Base-by-base conservation (phyloP, 1,140 invertebrate genomes). In the Tribolium madens region DNA sequence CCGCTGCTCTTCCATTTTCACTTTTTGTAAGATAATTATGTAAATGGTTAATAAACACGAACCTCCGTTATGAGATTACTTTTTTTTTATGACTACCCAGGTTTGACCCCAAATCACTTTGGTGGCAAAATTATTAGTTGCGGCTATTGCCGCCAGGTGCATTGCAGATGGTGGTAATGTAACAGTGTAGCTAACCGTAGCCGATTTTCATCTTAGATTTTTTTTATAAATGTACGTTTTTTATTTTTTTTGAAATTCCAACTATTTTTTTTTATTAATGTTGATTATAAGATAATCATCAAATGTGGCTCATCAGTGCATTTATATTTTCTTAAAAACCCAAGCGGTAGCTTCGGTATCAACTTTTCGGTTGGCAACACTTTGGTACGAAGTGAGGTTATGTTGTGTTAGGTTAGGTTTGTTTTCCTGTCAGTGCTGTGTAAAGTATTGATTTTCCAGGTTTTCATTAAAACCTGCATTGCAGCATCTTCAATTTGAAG, bases 391-490 rank as follows among this genome's bases (percentile, higher is more conserved):
- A 33, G 18, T 71, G 42, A 72, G 70, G 70, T 72, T 72, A 72
- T 52, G 50, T 72, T 72, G 47, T 15, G 53, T 60, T 31, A 5
- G 14, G n/a, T 2, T 9, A 42, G 9, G n/a, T 2, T 9, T 42
- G 36, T 3, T 42, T 12, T 14, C 46, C 10, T 47, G 46, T 12
- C 10, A 47, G 17, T 64, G 6, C 10, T 26, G 13, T 18, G n/a
- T 10, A 12, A 64, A 73, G 71, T 77, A 77, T 77, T 77, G 76
- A 77, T 77, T 77, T 77, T 73, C 17, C 53, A 46, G 52, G 57
- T 73, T 47, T 57, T 73, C 69, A 57, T 1, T 33, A 48, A 26
- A 69, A 60, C 57, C 76, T 77, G 76, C 76, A 77, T 77, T 77
- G 76, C 76, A 77, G 69, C 18, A 21, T 15, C 13, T 26, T 31